Percentiles rank a stretch among this genome's conserved stretches.
These are phyloP conservation scores for Cygnus olor DNA, from an alignment of 2,797 vertebrate genomes.

Conservation along the genomic window DNA sequence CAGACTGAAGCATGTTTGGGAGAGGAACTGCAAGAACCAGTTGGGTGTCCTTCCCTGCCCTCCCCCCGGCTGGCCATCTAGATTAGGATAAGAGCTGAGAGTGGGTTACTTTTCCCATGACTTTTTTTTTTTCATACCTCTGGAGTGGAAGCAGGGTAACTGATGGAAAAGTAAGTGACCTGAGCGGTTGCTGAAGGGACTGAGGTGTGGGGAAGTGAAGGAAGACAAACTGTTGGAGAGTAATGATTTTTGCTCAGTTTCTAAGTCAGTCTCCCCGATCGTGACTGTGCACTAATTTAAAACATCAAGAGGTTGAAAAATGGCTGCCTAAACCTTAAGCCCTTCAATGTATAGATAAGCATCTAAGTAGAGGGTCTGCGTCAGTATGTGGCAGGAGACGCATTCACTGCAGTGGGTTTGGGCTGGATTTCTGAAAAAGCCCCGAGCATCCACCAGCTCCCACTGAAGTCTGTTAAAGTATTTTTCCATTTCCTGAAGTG, in stretches of 20 bases:
- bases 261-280: background rate
- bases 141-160: background rate
- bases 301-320: background rate
- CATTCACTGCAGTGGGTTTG: background rate
- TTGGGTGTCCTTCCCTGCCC: background rate
- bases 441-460: background rate
- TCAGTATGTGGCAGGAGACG: background rate
- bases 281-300: background rate
- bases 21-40: background rate
- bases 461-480: background rate
- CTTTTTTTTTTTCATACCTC: background rate
- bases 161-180: background rate
- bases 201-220: background rate
- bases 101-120: background rate
- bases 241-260: background rate
- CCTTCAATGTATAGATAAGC: background rate
- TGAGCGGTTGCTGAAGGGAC: background rate
- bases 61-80: rapidly evolving
- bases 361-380: background rate
- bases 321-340: background rate
- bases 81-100: background rate
- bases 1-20: background rate
- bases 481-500: background rate
- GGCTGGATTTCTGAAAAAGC: background rate
- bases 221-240: background rate